Conservation (phyloP, 2,797 vertebrate genomes). For the Cryptoblepharus egeriae region DNA sequence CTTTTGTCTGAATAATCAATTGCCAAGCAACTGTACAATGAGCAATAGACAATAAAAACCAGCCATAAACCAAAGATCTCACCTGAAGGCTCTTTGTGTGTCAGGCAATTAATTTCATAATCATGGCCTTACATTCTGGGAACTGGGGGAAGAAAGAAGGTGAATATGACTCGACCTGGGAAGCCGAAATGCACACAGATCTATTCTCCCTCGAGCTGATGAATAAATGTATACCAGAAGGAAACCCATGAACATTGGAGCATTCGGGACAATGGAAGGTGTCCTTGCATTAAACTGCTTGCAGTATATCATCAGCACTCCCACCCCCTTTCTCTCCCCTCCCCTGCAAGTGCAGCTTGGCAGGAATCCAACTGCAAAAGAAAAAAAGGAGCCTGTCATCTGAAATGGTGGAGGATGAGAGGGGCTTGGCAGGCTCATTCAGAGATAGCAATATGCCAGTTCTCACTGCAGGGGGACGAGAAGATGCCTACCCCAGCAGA, state of each 20-base stretch:
- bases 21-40: constrained; percentile 31
- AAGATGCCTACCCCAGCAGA: constrained; percentile 12
- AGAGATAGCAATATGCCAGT: constrained; percentile 30
- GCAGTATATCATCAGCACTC: neutral
- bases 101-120: constrained; percentile 24
- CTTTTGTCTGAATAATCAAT: constrained; percentile 60
- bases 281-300: neutral
- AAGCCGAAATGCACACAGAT: constrained; percentile 7
- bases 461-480: constrained; percentile 7
- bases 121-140: neutral
- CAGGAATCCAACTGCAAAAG: constrained; percentile 10
- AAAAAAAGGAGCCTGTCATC: neutral
- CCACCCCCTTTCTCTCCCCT: too few relatives aligned
- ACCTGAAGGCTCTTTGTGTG: neutral
- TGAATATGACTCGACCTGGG: neutral
- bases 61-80: neutral
- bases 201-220: neutral
- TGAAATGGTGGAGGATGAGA: fast-evolving
- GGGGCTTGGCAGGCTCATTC: neutral
- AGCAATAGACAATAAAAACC: constrained; percentile 34
- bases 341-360: neutral
- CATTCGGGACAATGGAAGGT: fast-evolving
- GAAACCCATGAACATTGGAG: neutral
- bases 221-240: fast-evolving
- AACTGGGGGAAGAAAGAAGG: neutral